Percentiles rank a stretch among this genome's conserved stretches.
These are phyloP conservation scores for Antrozous pallidus DNA, from an alignment of 2,797 vertebrate genomes.

Conservation along the genomic window DNA sequence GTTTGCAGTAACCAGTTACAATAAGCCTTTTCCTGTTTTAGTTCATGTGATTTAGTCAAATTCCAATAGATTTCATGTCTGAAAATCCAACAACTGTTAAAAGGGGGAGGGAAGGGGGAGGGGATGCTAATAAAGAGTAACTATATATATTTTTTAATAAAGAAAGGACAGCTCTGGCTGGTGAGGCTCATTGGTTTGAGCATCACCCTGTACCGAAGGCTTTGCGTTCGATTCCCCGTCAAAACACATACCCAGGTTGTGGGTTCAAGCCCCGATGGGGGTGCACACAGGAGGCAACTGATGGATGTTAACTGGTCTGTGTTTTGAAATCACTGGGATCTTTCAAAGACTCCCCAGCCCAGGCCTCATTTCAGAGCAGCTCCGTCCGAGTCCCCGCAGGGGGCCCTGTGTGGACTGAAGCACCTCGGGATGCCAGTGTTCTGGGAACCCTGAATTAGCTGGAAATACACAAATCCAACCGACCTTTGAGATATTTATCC, in stretches of 20 bases:
- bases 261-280: background rate
- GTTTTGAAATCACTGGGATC: background rate
- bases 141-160: background rate
- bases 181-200: background rate
- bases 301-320: background rate
- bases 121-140: background rate
- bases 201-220: background rate
- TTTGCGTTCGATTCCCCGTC: background rate
- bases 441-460: background rate
- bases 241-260: too few species aligned
- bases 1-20: background rate
- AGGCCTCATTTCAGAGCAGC: background rate
- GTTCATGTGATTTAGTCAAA: background rate
- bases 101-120: background rate
- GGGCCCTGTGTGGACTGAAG: background rate
- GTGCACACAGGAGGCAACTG: background rate
- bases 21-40: constrained; percentile 7
- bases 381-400: background rate
- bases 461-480: background rate
- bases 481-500: background rate
- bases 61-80: background rate
- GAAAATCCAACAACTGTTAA: background rate
- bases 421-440: background rate
- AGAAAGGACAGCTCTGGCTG: background rate
- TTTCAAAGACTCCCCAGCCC: background rate